Base-by-base conservation (phyloP, 1,140 invertebrate genomes). In the Oedothorax gibbosus region DNA sequence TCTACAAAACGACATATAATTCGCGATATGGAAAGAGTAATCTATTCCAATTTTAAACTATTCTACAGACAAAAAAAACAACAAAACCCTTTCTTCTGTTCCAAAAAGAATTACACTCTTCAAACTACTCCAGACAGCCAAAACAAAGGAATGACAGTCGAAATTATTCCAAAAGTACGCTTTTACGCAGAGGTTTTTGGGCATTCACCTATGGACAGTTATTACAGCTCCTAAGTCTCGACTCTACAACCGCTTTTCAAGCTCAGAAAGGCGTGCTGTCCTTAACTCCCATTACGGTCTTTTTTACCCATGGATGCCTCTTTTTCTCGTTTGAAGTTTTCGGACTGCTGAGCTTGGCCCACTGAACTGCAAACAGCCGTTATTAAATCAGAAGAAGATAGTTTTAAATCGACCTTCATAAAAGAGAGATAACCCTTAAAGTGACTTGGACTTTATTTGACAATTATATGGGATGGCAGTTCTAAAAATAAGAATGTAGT, bases 161-260 rank as follows among this genome's bases (percentile, higher is more conserved):
- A 81, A 71, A 71, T 81, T 71, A 81, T 81, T 81, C 66, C 66
- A 66, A 68, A 21, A 81, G 65, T 71, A 56, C 71, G 78, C 50
- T 56, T 71, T 20, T n/a, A n/a, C 50, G 4, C 69, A 81, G 65
- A 54, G 78, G 54, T 49, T 20, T 57, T 60, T 81, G 65, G 66
- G 78, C 78, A 71, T 60, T 81, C 78, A 81, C 53, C 78, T 81
- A 60, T 49, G 66, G 69, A 71, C 57, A 60, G 57, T 35, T 35
- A 35, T 35, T 12, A 60, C 69, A 71, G 51, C 69, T 53, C n/a
- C 69, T 35, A 35, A 15, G 50, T n/a, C 50, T 4, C 51, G 21
- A 5, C 75, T 18, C 11, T 64, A 35, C 66, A 79, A 79, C 77
- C 77, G 77, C 64, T 53, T 79, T 79, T 79, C 51, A 64, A 12